Conservation (phyloP, 1,140 invertebrate species). For the Pteromalus puparum region DNA sequence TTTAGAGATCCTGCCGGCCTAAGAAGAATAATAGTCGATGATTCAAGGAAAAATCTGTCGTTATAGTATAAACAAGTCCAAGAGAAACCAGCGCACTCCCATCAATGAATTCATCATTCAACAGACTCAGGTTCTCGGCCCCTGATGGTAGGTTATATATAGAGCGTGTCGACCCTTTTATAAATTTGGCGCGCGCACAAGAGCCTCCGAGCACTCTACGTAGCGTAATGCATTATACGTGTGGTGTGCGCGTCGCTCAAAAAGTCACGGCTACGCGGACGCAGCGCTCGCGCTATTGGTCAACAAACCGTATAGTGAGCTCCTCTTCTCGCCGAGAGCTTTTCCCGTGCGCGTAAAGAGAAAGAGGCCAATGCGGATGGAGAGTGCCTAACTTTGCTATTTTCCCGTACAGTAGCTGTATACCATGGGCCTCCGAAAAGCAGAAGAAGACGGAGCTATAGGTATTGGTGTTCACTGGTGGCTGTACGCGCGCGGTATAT, state of each 20-base stretch:
- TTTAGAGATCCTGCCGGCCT: too few species aligned
- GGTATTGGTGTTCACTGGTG: too few species aligned
- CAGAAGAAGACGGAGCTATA: background rate
- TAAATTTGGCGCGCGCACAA: conserved; percentile 9
- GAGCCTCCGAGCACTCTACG: background rate
- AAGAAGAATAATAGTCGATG: too few species aligned
- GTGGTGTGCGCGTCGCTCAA: background rate
- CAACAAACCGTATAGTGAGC: background rate
- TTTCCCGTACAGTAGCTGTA: background rate
- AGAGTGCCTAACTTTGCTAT: background rate
- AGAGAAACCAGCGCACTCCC: too few species aligned
- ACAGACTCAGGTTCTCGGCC: too few species aligned
- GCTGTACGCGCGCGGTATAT: conserved; percentile 31
- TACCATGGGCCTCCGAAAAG: too few species aligned
- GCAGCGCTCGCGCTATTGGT: background rate
- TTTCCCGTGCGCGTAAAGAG: background rate
- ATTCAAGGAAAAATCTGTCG: too few species aligned
- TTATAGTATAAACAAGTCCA: too few species aligned
- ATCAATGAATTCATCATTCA: too few species aligned
- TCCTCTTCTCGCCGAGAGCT: background rate
- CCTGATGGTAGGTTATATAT: too few species aligned
- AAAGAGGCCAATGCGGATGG: background rate
- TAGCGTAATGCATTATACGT: conserved; percentile 17
- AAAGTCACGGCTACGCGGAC: background rate
- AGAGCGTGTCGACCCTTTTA: background rate